phyloP scores from a whole-genome alignment of 35 echinoderm and acorn worm species.

The Chiridota heheva region DNA sequence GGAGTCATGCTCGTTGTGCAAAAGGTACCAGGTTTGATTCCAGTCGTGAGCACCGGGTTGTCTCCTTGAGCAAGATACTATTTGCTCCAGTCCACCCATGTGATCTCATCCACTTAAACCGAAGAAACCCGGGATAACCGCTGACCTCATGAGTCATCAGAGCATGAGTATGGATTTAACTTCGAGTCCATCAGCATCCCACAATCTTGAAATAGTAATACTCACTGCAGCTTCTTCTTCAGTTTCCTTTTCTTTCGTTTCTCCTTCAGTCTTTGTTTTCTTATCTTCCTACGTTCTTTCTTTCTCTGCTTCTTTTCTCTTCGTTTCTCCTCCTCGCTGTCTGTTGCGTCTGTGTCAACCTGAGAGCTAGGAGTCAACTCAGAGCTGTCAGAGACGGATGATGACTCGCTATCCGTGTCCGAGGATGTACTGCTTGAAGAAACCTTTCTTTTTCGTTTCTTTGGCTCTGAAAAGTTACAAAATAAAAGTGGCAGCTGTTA shows the following conservation, averaged over 20 bases:
- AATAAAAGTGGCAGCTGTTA: not conserved
- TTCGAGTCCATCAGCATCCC: too few relatives aligned
- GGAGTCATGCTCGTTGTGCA: too few relatives aligned
- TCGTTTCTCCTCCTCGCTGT: conserved; percentile 62
- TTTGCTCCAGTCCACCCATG: too few relatives aligned
- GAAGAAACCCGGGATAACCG: too few relatives aligned
- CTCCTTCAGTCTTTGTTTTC: conserved; percentile 59
- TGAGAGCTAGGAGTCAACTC: conserved; percentile 46
- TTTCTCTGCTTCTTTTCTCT: conserved; percentile 63
- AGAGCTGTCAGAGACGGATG: conserved; percentile 32
- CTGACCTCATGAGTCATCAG: too few relatives aligned
- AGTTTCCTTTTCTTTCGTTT: conserved; percentile 45
- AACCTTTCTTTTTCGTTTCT: conserved; percentile 64
- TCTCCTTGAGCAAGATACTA: too few relatives aligned
- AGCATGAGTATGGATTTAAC: too few relatives aligned
- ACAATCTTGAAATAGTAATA: too few relatives aligned
- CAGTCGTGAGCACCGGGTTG: too few relatives aligned
- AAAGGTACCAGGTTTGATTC: too few relatives aligned
- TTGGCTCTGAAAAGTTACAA: conserved; percentile 26
- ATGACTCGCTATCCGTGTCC: conserved; percentile 32
- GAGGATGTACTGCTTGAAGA: conserved; percentile 43
- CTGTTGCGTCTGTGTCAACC: conserved; percentile 64
- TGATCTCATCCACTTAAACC: too few relatives aligned
- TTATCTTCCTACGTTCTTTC: conserved; percentile 47
- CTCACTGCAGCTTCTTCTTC: conserved; percentile 47